phyloP scores from a whole-genome alignment of 2,797 vertebrate genomes.

The Notoglanidium macrostoma region DNA sequence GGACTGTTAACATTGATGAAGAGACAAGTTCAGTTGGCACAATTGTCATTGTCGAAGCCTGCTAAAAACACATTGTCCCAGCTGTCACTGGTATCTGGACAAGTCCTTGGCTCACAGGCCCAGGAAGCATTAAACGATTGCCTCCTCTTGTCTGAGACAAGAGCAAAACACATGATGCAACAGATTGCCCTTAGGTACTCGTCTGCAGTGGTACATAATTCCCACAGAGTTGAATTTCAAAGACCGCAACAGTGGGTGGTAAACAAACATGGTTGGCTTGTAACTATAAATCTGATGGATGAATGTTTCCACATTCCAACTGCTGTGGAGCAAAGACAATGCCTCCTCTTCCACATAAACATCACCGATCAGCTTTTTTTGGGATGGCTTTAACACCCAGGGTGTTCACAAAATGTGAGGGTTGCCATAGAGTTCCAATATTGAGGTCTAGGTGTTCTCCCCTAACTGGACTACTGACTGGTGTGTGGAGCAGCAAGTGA shows the following conservation, averaged over 20 bases:
- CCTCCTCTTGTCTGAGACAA: constrained; percentile 22
- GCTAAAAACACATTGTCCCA: constrained; percentile 22
- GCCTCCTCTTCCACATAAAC: background rate
- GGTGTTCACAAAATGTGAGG: background rate
- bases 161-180: constrained; percentile 35
- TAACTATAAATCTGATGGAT: background rate
- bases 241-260: constrained; percentile 2
- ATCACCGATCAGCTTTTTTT: background rate
- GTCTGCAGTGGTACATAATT: background rate
- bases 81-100: background rate
- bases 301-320: background rate
- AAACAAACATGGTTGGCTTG: constrained; percentile 20
- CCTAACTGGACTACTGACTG: background rate
- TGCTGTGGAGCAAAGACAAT: background rate
- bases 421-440: background rate
- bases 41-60: background rate
- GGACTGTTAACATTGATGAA: background rate
- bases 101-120: constrained; percentile 15
- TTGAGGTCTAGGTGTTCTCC: background rate
- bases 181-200: constrained; percentile 8
- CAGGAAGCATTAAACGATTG: constrained; percentile 9
- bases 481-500: background rate
- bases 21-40: background rate
- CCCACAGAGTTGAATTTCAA: constrained; percentile 33
- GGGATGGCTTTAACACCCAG: background rate